These are phyloP conservation scores for Gymnobelideus leadbeateri DNA, from an alignment of 2,113 vertebrate species.

Conservation along the genomic window DNA sequence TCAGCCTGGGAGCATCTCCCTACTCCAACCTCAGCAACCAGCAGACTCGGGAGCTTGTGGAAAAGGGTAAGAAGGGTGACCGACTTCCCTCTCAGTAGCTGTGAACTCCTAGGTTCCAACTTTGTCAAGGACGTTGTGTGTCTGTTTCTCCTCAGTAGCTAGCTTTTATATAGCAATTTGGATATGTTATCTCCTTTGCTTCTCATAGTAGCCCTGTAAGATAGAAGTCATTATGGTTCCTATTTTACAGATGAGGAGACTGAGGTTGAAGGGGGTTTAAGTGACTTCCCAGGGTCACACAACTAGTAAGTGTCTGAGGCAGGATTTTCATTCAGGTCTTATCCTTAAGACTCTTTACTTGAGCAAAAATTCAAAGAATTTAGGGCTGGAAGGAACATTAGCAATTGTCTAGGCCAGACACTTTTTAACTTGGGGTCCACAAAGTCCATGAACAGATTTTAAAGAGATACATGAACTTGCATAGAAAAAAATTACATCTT, in stretches of 20 bases:
- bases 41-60: slow-evolving; percentile 92
- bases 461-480: not conserved
- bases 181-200: fast-evolving
- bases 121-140: not conserved
- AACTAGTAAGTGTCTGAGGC: not conserved
- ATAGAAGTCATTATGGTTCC: not conserved
- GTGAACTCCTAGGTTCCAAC: not conserved
- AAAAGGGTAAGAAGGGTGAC: slow-evolving; percentile 86
- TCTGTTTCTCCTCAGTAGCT: not conserved
- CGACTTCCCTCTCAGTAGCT: fast-evolving
- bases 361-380: not conserved
- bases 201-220: not conserved
- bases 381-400: not conserved
- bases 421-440: not conserved
- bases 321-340: not conserved
- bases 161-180: fast-evolving
- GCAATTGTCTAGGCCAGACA: not conserved
- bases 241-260: not conserved
- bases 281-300: not conserved
- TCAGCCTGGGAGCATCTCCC: slow-evolving; percentile 92
- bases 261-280: not conserved
- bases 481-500: not conserved
- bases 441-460: not conserved
- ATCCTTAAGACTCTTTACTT: not conserved
- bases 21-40: slow-evolving; percentile 95